Evolutionary conservation across 2,113 vertebrate species (phyloP).

Genomic region (Pituophis catenifer): DNA sequence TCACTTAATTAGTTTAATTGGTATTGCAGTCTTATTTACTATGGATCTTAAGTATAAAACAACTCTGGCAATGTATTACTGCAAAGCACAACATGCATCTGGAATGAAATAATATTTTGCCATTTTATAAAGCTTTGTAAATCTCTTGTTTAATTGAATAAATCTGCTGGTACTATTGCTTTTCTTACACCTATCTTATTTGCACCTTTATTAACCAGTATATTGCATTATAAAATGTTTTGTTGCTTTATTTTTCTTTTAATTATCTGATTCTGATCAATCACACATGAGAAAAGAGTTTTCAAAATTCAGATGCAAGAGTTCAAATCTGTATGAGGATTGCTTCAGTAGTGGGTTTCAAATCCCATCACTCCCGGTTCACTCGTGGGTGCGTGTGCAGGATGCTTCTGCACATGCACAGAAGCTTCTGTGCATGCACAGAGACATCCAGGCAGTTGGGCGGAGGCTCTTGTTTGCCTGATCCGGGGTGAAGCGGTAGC

Average conservation of each 20-base stretch:
- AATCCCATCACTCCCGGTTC: too few relatives aligned
- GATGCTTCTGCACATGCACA: too few relatives aligned
- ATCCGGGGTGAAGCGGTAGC: too few relatives aligned
- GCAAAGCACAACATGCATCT: background rate
- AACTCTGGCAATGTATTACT: background rate
- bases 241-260: background rate
- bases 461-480: too few relatives aligned
- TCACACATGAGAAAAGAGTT: background rate
- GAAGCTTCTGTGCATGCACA: too few relatives aligned
- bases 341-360: too few relatives aligned
- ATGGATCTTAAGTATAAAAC: background rate
- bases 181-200: background rate
- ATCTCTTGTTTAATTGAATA: background rate
- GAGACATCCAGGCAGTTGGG: too few relatives aligned
- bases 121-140: background rate
- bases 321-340: background rate
- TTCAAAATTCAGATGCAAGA: background rate
- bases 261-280: background rate
- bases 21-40: background rate
- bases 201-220: background rate
- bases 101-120: background rate
- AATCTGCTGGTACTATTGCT: background rate
- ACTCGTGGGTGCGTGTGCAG: too few relatives aligned
- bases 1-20: background rate
- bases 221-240: background rate